phyloP scores from a whole-genome alignment of 2,888 invertebrate genomes.

The Dryococelus australis region DNA sequence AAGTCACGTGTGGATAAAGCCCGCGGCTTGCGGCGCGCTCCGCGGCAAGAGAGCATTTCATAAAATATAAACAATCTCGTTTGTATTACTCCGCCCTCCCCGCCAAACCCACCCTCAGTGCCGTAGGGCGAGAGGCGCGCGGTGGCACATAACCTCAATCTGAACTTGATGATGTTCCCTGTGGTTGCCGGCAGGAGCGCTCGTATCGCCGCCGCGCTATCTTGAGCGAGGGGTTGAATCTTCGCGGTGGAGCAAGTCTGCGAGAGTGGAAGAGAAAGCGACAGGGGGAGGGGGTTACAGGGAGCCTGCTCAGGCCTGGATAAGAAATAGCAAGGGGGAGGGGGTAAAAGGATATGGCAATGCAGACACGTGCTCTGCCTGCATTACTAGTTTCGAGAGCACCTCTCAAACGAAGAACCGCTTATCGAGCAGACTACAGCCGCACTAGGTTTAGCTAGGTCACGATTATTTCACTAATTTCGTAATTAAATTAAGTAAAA shows the following conservation, averaged over 20 bases:
- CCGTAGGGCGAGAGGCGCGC: background rate
- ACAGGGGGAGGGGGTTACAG: background rate
- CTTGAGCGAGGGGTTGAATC: background rate
- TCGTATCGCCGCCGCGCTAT: background rate
- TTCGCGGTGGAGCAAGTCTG: background rate
- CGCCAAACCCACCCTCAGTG: background rate
- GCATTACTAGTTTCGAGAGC: background rate
- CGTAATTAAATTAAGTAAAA: too few relatives aligned
- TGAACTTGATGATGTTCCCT: slow-evolving; percentile 5
- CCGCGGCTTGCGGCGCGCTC: background rate
- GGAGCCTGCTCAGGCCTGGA: background rate
- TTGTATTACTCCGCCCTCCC: slow-evolving; percentile 1
- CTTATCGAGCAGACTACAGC: background rate
- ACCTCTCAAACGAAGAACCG: background rate
- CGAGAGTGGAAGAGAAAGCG: too few relatives aligned
- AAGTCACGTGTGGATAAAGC: background rate
- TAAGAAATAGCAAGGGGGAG: background rate
- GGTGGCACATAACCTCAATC: background rate
- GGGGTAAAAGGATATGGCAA: slow-evolving; percentile 9
- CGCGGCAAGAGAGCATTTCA: background rate
- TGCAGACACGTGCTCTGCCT: slow-evolving; percentile 1
- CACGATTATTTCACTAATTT: too few relatives aligned
- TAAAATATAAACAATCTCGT: slow-evolving; percentile 11
- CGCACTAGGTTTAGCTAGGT: background rate
- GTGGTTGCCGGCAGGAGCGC: background rate